Conservation (phyloP, 2,888 invertebrate genomes). For the Dusona sp. region DNA sequence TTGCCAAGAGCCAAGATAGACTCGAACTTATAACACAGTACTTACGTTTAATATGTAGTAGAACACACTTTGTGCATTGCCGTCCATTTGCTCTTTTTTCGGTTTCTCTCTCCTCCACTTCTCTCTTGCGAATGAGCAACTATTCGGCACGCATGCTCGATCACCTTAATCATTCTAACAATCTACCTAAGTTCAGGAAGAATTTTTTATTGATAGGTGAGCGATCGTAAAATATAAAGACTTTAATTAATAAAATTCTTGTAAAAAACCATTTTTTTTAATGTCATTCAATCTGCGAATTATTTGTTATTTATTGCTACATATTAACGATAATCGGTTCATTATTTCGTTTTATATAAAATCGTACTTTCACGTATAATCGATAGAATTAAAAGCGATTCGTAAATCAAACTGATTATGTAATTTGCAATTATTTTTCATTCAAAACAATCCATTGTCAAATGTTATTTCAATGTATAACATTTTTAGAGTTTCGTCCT, state of each 20-base stretch:
- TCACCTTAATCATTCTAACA: slow-evolving; percentile 76
- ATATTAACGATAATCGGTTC: too few relatives aligned
- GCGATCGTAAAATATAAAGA: not conserved
- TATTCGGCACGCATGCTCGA: slow-evolving; percentile 78
- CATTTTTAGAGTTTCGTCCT: too few relatives aligned
- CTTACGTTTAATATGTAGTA: slow-evolving; percentile 39
- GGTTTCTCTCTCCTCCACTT: slow-evolving; percentile 15
- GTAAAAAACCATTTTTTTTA: not conserved
- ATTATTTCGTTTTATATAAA: too few relatives aligned
- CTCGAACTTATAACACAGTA: slow-evolving; percentile 40
- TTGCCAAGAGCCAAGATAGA: slow-evolving; percentile 39
- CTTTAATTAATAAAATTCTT: not conserved
- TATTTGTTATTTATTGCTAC: too few relatives aligned
- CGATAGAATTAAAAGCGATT: too few relatives aligned
- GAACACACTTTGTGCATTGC: slow-evolving; percentile 34
- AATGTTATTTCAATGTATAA: too few relatives aligned
- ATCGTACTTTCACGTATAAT: too few relatives aligned
- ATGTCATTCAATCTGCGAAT: not conserved
- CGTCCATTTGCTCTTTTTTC: slow-evolving; percentile 20
- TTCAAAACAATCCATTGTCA: too few relatives aligned
- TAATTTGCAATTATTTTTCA: too few relatives aligned
- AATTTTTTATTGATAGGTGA: not conserved
- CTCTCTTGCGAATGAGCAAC: slow-evolving; percentile 75
- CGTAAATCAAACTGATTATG: too few relatives aligned
- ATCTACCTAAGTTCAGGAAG: slow-evolving; percentile 8